Percentiles rank a stretch among this genome's conserved stretches.
Conservation (phyloP, 1,140 invertebrate genomes). For the Lysiphlebus fabarum region DNA sequence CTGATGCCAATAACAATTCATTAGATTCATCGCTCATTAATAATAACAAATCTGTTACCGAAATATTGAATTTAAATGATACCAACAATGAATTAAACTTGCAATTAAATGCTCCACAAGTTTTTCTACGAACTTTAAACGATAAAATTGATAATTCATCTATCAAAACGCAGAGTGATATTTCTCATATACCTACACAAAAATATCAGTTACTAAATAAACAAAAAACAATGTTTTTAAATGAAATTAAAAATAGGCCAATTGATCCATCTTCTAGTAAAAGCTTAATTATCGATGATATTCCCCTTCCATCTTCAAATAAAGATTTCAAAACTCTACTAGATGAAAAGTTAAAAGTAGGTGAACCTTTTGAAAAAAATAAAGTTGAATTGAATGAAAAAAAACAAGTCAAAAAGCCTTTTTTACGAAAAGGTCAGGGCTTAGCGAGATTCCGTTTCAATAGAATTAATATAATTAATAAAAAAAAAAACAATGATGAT, state of each 20-base stretch:
- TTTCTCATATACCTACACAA: background rate
- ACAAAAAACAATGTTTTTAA: background rate
- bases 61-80: background rate
- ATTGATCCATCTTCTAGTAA: slow-evolving; percentile 9
- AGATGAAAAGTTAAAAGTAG: slow-evolving; percentile 46
- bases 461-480: slow-evolving; percentile 7
- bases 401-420: slow-evolving; percentile 39
- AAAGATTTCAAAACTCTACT: slow-evolving; percentile 49
- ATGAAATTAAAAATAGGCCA: background rate
- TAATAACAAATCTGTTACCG: background rate
- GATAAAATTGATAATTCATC: background rate
- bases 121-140: background rate
- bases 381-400: slow-evolving; percentile 1
- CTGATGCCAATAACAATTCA: background rate
- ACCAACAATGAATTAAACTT: background rate
- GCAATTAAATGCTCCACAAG: background rate
- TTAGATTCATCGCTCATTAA: too few relatives aligned
- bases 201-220: background rate
- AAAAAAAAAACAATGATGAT: slow-evolving; percentile 23
- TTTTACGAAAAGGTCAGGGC: slow-evolving; percentile 54
- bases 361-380: slow-evolving; percentile 11
- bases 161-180: background rate
- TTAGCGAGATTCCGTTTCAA: slow-evolving; percentile 39
- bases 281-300: slow-evolving; percentile 41
- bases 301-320: slow-evolving; percentile 48